Percentiles rank a stretch among this genome's conserved stretches.
Evolutionary conservation across 2,888 invertebrate genomes (phyloP).

Genomic region (Salpingus planirostris): DNA sequence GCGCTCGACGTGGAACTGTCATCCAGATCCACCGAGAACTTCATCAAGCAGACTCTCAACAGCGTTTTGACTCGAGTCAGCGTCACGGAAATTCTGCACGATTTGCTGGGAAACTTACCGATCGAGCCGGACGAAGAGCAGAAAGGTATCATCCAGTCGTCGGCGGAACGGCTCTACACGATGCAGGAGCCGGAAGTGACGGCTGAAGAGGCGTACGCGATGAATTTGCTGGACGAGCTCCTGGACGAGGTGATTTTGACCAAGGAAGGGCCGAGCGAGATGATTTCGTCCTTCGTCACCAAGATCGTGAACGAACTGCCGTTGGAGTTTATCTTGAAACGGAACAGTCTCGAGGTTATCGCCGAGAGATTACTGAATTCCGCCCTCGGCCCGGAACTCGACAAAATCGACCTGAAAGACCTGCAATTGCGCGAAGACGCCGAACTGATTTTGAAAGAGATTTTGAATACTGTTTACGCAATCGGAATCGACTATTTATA

Average conservation of each 20-base stretch:
- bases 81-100: slow-evolving; percentile 26
- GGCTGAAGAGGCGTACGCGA: not conserved
- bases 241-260: slow-evolving; percentile 22
- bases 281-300: slow-evolving; percentile 24
- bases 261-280: slow-evolving; percentile 20
- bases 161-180: slow-evolving; percentile 29
- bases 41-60: slow-evolving; percentile 24
- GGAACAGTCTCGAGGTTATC: slow-evolving; percentile 15
- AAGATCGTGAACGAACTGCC: slow-evolving; percentile 26
- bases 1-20: slow-evolving; percentile 20
- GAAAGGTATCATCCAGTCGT: slow-evolving; percentile 23
- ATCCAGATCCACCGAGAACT: slow-evolving; percentile 19
- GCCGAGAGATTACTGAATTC: slow-evolving; percentile 12
- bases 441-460: slow-evolving; percentile 23
- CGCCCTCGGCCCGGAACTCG: slow-evolving; percentile 10
- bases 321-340: slow-evolving; percentile 17
- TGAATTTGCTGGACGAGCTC: slow-evolving; percentile 27
- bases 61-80: slow-evolving; percentile 25
- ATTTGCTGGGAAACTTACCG: slow-evolving; percentile 27
- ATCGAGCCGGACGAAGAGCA: slow-evolving; percentile 25
- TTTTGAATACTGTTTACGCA: slow-evolving; percentile 31
- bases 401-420: slow-evolving; percentile 9
- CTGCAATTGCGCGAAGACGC: slow-evolving; percentile 19
- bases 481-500: slow-evolving; percentile 32
- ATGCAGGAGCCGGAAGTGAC: slow-evolving; percentile 26